Conservation (phyloP, 2,113 vertebrate genomes). For the Podarcis muralis region DNA sequence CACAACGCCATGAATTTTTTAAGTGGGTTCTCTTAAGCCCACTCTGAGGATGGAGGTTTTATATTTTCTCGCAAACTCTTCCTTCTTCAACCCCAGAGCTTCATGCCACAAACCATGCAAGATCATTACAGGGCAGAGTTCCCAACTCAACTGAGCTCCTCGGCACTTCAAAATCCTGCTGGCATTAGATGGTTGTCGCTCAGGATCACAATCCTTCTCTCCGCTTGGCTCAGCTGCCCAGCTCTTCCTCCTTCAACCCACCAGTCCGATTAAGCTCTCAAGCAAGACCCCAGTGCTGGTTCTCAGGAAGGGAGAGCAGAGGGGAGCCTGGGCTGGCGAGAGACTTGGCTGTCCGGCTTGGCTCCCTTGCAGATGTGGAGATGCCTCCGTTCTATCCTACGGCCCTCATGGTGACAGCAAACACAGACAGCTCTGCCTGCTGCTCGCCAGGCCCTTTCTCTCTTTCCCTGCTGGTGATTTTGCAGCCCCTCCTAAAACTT, state of each 20-base stretch:
- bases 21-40: background rate
- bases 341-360: background rate
- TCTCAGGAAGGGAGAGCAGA: background rate
- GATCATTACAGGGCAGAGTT: background rate
- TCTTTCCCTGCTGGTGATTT: constrained; percentile 15
- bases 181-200: background rate
- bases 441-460: constrained; percentile 25
- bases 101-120: background rate
- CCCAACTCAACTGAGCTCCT: background rate
- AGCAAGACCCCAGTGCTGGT: background rate
- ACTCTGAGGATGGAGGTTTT: background rate
- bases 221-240: rapidly evolving
- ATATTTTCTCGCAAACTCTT: background rate
- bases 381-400: constrained; percentile 33
- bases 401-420: constrained; percentile 45
- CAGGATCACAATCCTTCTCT: background rate
- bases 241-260: rapidly evolving
- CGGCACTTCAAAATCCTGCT: background rate
- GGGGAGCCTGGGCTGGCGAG: background rate
- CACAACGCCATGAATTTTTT: background rate
- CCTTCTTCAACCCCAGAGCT: background rate
- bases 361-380: constrained; percentile 3
- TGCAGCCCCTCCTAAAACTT: background rate
- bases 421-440: constrained; percentile 9
- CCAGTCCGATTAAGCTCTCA: background rate